These are phyloP conservation scores for Syngnathus acus DNA, from an alignment of 2,797 vertebrate species.

Conservation along the genomic window DNA sequence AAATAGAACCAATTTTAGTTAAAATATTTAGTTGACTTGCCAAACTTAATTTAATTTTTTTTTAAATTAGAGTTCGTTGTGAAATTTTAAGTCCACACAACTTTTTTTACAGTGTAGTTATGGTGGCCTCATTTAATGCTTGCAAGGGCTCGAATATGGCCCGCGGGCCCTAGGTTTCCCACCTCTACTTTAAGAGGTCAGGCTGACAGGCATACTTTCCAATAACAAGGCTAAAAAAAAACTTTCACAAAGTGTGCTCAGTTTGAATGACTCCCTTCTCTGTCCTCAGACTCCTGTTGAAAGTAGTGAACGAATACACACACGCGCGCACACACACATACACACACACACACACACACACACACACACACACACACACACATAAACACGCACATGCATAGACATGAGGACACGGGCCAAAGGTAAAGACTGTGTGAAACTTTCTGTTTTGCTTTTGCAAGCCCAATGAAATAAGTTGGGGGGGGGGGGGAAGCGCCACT, in stretches of 20 bases:
- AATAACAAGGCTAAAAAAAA: conserved; percentile 2
- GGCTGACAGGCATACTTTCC: background rate
- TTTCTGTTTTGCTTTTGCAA: conserved; percentile 36
- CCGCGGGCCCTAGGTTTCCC: background rate
- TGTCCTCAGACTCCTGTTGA: conserved; percentile 18
- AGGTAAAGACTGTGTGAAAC: conserved; percentile 49
- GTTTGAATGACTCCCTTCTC: conserved; percentile 53
- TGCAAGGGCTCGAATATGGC: background rate
- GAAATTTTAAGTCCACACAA: too few relatives aligned
- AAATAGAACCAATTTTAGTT: too few relatives aligned
- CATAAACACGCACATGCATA: conserved; percentile 14
- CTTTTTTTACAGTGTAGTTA: background rate
- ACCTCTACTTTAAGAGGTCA: conserved; percentile 24
- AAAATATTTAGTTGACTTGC: too few relatives aligned
- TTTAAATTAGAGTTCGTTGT: too few relatives aligned
- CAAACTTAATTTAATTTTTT: too few relatives aligned
- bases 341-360: conserved; percentile 10
- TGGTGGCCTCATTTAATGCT: background rate
- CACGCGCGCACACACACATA: background rate
- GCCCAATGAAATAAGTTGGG: conserved; percentile 2
- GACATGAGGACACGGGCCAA: conserved; percentile 31
- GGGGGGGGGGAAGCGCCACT: background rate
- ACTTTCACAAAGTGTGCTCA: conserved; percentile 18
- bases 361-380: conserved; percentile 13
- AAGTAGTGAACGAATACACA: conserved; percentile 7